Evolutionary conservation across 2,888 invertebrate genomes (phyloP), one percentile per base, ranked within the genome.

Genomic region (Torymus aiolomorphi): DNA sequence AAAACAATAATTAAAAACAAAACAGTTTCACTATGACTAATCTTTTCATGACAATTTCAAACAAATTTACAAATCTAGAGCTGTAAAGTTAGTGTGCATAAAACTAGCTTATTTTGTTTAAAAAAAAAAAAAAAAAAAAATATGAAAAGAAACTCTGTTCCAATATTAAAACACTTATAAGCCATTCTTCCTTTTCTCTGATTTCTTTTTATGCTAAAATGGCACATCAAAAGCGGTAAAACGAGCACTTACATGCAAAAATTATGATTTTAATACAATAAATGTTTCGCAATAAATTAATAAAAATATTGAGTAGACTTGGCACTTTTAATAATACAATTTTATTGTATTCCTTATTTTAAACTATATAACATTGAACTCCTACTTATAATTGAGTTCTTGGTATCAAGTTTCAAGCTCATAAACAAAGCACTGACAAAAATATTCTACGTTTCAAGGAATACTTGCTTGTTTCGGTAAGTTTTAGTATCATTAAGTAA

Each of bases 351-450:
- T 75, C 65, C 69, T 75, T 71, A 20, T 71, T 24, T n/a, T 54
- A 54, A 52, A 54, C 5, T 31, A 65, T 63, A 59, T 14, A 56
- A 24, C 42, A 66, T 75, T 20, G 54, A 51, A 70, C 59, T 56
- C 31, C 51, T 52, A 57, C 24, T 65, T 31, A 13, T n/a, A 31
- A 31, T 12, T 52, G 13, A 54, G 52, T 54, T 31, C 65, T 75
- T 62, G 76, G 67, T 76, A 42, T 51, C 72, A 80, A 80, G 80
- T 76, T 80, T 80, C 76, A 80, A 80, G 80, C 69, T 80, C 57
- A 67, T 20, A 52, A 62, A 20, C 42, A 49, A 65, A 10, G 61
- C 20, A 61, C 20, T 71, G 61, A 71, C 18, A n/a, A 31, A 31
- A 31, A 31, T 31, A 31, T 11, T 61, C 24, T 14, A 63, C 49